Evolutionary conservation across 2,797 vertebrate genomes (phyloP), one percentile per base, ranked within the genome.

Genomic region (Lophura swinhoii): DNA sequence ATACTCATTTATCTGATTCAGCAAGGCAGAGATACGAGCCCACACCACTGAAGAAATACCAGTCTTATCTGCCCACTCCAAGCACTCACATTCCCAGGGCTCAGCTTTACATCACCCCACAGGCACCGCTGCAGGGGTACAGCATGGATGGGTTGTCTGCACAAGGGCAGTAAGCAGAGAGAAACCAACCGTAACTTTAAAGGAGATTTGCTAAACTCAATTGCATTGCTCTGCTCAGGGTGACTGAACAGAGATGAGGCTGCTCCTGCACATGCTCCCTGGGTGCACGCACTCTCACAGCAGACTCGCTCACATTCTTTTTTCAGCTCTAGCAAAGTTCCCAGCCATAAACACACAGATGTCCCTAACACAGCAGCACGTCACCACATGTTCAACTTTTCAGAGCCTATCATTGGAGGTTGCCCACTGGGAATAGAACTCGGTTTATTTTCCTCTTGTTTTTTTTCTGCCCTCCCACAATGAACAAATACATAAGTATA

Each of bases 331-430:
- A 72, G 93, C 75, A 94, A 63, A 83, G 56, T 37, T 91, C 66
- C 91, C 91, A 93, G 92, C 88, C 91, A 91, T 82, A 92, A 91
- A 56, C 4, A 28, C 46, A 53, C 56, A 9, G 60, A 43, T 55
- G 22, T 76, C 91, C 77, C 91, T 83, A 88, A 93, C 96, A 92
- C 92, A 88, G 5, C 91, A 81, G 89, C 89, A 56, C 43, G 58
- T 46, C 46, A 66, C 43, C 90, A 73, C 14, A 73, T 49, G 49
- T 68, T 79, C 93, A 88, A 76, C 90, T 64, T n/a, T 12, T n/a
- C 7, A 73, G 48, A 62, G 35, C 33, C 75, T 64, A 12, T 29
- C 66, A 64, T 55, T 49, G 69, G 14, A 64, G 90, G 9, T 92
- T 94, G 88, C 84, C 84, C 84, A 66, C 82, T 8, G n/a, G 84